phyloP scores from a whole-genome alignment of 2,113 vertebrate genomes.

The Orientallactaga bullata region DNA sequence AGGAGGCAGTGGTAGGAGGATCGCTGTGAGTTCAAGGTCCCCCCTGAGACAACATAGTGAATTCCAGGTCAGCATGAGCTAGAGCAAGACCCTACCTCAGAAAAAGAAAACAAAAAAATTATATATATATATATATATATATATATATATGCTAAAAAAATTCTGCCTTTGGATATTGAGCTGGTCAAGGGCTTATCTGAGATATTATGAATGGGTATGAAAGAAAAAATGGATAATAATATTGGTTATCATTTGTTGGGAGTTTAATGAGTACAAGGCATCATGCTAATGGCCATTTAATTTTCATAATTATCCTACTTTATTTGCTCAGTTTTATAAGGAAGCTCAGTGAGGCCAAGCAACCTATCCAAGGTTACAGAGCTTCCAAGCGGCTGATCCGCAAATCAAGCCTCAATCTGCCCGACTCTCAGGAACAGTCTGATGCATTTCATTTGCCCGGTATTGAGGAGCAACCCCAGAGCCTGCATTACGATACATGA shows the following conservation, averaged over 20 bases:
- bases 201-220: neutral
- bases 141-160: too few relatives aligned
- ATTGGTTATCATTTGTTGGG: slow-evolving; percentile 44
- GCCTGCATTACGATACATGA: slow-evolving; percentile 11
- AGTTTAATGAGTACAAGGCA: slow-evolving; percentile 56
- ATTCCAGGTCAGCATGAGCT: too few relatives aligned
- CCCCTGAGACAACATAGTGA: too few relatives aligned
- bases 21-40: too few relatives aligned
- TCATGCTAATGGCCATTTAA: slow-evolving; percentile 65
- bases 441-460: neutral
- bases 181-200: slow-evolving; percentile 34
- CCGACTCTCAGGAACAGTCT: neutral
- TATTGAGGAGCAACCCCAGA: neutral
- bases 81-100: neutral
- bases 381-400: neutral
- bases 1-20: too few relatives aligned
- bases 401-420: neutral
- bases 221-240: neutral
- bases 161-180: slow-evolving; percentile 27
- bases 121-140: too few relatives aligned
- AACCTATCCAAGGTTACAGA: neutral
- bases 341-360: slow-evolving; percentile 3
- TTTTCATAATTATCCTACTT: slow-evolving; percentile 63
- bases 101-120: neutral
- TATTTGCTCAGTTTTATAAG: slow-evolving; percentile 48